Evolutionary conservation across 2,113 vertebrate genomes (phyloP), one percentile per base, ranked within the genome.

Genomic region (Montifringilla adamsi): DNA sequence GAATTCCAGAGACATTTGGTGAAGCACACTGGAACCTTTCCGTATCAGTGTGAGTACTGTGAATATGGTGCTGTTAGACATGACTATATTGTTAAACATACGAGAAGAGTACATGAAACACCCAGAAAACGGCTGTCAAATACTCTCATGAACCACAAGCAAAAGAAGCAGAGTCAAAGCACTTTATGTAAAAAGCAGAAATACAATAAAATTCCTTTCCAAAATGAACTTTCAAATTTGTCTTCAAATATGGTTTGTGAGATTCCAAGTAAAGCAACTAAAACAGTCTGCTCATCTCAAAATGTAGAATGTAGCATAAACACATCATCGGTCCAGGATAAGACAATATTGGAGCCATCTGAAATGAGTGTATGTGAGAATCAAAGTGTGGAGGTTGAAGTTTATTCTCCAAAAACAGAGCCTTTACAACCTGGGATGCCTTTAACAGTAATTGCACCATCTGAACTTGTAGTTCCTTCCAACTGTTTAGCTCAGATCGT

Each of bases 401-500:
- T 98, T 72, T 89, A 98, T 43, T 97, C 98, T 44, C 98, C 98
- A 20, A 93, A 98, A 33, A 98, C 96, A 39, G 98, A 98, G 88
- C 98, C 98, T 7, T 96, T 98, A 26, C 98, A 98, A 59, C 98
- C 98, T 30, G 98, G 98, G 49, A 96, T 98, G 94, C 98, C 99
- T 11, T 94, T 99, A 81, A 99, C 98, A 0, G 98, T 99, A 9
- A 97, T 99, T 80, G 98, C 99, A 3, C 99, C 99, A 0, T 98
- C 99, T 24, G 98, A 99, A 73, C 97, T 99, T 12, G 97, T 98
- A 13, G 98, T 99, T 68, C 99, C 99, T 15, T 97, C 98, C 7
- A 99, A 99, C 87, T 99, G 99, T 94, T 96, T 99, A 85, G 99
- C 99, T 63, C 98, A 99, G 95, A 90, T 99, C 69, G 97, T 99